A percentile compares a stretch with the other conserved stretches of the same genome.
Conservation (phyloP, 2,113 vertebrate genomes). For the Bostrychus sinensis region DNA sequence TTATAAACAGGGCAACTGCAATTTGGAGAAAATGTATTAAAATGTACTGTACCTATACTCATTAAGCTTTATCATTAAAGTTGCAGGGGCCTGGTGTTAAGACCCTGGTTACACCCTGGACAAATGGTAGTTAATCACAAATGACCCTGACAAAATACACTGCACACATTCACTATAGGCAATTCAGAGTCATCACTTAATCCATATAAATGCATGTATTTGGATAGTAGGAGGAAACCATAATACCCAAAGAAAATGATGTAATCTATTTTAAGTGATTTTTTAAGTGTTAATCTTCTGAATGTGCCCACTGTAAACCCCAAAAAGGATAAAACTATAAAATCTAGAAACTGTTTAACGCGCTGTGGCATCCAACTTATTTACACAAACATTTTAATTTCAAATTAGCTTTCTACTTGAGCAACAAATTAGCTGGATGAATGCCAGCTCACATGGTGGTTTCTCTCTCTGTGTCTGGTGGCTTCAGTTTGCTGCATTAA, state of each 20-base stretch:
- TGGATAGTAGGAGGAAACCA: too few species aligned
- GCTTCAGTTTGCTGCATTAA: constrained; percentile 12
- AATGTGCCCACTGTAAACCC: neutral
- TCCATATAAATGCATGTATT: too few species aligned
- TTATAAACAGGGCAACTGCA: neutral
- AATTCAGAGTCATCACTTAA: too few species aligned
- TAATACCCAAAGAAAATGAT: neutral
- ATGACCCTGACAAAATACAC: too few species aligned
- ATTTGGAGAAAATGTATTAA: too few species aligned
- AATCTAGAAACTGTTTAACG: neutral
- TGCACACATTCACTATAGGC: too few species aligned
- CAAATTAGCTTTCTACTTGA: constrained; percentile 1
- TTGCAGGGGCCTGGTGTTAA: too few species aligned
- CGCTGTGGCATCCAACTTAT: neutral
- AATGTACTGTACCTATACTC: too few species aligned
- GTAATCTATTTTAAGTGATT: neutral
- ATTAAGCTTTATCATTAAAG: too few species aligned
- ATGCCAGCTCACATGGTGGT: constrained; percentile 16
- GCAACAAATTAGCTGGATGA: constrained; percentile 21
- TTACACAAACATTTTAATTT: constrained; percentile 8
- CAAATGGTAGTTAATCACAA: too few species aligned
- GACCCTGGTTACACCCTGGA: too few species aligned
- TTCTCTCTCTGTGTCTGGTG: neutral
- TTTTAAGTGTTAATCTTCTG: too few species aligned
- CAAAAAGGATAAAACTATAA: neutral